phyloP scores from a whole-genome alignment of 2,888 invertebrate species.

The Agriotes lineatus region DNA sequence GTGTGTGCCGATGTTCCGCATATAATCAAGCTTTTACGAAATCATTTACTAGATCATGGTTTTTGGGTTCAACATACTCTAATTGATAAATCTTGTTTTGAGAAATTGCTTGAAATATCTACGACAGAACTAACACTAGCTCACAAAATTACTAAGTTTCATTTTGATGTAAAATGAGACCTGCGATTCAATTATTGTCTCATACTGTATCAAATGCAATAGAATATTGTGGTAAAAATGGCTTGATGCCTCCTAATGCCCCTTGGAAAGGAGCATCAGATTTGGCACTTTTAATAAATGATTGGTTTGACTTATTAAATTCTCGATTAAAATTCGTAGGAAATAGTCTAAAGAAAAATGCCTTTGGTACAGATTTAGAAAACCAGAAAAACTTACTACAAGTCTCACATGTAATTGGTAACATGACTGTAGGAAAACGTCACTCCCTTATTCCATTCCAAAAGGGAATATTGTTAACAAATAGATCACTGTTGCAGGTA shows the following conservation, averaged over 20 bases:
- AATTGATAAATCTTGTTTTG: background rate
- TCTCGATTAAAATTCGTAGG: background rate
- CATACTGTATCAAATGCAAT: background rate
- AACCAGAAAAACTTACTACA: background rate
- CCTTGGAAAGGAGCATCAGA: background rate
- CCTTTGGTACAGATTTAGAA: background rate
- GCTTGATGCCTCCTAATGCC: background rate
- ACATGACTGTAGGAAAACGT: background rate
- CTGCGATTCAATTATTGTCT: background rate
- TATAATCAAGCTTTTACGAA: slow-evolving; percentile 25
- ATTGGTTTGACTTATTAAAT: background rate
- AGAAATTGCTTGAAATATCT: background rate
- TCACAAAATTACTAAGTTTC: background rate
- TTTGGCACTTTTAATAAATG: background rate
- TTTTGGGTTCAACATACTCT: background rate
- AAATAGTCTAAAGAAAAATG: background rate
- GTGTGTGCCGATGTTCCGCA: slow-evolving; percentile 27
- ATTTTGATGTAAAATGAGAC: background rate
- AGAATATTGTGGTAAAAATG: background rate
- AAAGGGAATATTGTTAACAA: background rate
- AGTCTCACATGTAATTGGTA: background rate
- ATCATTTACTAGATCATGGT: slow-evolving; percentile 20
- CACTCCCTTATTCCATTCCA: background rate
- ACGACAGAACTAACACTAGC: background rate
- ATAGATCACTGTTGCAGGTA: background rate